phyloP scores from a whole-genome alignment of 2,888 invertebrate genomes.

The Megastigmus dorsalis region DNA sequence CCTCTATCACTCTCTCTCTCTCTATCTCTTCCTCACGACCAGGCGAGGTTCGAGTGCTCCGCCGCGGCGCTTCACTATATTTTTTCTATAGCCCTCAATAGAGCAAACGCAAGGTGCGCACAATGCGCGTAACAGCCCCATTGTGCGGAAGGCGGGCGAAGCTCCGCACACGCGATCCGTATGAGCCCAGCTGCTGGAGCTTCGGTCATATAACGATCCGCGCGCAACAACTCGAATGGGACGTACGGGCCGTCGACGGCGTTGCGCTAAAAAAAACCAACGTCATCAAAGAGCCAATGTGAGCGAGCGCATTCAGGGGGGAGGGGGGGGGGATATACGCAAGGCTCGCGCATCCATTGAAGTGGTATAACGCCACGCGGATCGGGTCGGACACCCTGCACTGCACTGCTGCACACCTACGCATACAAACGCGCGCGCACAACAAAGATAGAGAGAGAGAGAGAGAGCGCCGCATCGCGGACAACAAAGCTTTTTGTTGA shows the following conservation, averaged over 20 bases:
- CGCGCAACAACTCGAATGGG: no score
- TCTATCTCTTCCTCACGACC: no score
- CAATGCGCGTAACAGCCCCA: conserved; percentile 25
- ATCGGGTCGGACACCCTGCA: no score
- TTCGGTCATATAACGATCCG: no score
- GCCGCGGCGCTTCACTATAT: background rate
- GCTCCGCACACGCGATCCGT: background rate
- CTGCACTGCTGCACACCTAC: background rate
- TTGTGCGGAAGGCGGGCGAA: background rate
- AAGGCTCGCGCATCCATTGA: conserved; percentile 1
- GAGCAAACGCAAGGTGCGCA: conserved; percentile 4
- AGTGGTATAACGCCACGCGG: background rate
- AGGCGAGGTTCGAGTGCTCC: background rate
- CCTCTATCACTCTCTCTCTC: background rate
- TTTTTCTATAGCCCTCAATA: conserved; percentile 18
- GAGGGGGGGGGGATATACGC: no score
- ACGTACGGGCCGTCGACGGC: background rate
- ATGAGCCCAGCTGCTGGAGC: no score
- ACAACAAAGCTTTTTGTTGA: conserved; percentile 14
- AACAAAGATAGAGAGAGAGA: no score
- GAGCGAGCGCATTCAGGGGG: no score
- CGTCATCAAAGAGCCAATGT: conserved; percentile 31
- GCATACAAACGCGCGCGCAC: background rate
- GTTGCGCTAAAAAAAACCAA: conserved; percentile 24
- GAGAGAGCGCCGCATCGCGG: no score